Conservation (phyloP, 2,797 vertebrate species). For the Aldrovandia affinis region DNA sequence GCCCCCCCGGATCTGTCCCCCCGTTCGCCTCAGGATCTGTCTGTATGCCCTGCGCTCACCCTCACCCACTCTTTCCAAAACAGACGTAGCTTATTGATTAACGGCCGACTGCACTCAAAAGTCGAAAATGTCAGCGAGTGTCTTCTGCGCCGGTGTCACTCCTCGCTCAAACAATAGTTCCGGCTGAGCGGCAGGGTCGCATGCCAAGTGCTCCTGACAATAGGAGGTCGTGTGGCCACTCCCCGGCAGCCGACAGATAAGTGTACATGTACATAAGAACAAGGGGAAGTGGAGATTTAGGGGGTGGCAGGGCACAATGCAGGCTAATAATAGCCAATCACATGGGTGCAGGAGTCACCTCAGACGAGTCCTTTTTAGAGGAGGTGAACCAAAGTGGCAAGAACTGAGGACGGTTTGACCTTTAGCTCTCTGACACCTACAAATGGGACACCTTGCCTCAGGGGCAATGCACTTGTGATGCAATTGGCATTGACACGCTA, state of each 20-base stretch:
- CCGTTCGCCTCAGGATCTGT: conserved; percentile 64
- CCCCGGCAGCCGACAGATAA: conserved; percentile 72
- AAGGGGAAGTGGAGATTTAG: conserved; percentile 65
- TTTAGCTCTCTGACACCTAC: conserved; percentile 67
- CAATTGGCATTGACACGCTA: conserved; percentile 77
- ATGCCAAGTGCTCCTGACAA: conserved; percentile 75
- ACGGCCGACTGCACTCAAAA: conserved; percentile 76
- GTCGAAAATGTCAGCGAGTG: conserved; percentile 82
- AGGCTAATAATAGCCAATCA: conserved; percentile 76
- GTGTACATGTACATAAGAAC: conserved; percentile 58
- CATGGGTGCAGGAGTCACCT: conserved; percentile 78
- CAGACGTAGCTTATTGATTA: conserved; percentile 81
- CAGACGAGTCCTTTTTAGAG: conserved; percentile 73
- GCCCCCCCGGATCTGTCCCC: conserved; percentile 45
- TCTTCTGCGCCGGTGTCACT: conserved; percentile 68
- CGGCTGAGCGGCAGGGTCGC: conserved; percentile 67
- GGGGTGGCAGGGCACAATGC: conserved; percentile 62
- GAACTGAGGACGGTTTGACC: conserved; percentile 77
- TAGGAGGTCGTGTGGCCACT: conserved; percentile 72
- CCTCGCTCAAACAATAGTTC: conserved; percentile 68
- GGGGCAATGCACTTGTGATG: conserved; percentile 83
- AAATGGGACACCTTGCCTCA: conserved; percentile 73
- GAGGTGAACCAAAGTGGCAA: conserved; percentile 78
- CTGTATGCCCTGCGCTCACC: conserved; percentile 73
- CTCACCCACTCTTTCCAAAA: conserved; percentile 63